These are phyloP conservation scores for Falco concolor DNA, from an alignment of 2,797 vertebrate genomes.

Conservation along the genomic window DNA sequence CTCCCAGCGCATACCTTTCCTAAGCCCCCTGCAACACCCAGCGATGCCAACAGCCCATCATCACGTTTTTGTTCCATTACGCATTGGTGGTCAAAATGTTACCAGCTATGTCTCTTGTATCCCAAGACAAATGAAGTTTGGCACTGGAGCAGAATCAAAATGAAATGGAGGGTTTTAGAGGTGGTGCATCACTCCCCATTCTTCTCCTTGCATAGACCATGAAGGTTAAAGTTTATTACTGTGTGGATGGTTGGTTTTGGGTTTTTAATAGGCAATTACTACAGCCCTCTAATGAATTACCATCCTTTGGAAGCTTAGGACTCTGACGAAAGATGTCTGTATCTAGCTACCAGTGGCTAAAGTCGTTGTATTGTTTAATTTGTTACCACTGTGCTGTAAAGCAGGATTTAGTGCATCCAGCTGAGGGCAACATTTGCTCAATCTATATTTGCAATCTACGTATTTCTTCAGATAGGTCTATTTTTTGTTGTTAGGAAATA, in stretches of 20 bases:
- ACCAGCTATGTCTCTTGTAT: neutral
- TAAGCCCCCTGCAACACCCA: neutral
- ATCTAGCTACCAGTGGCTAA: neutral
- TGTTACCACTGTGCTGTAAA: neutral
- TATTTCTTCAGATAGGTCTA: neutral
- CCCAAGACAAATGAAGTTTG: neutral
- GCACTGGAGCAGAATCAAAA: neutral
- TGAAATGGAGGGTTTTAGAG: neutral
- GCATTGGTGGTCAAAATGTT: neutral
- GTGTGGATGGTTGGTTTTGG: neutral
- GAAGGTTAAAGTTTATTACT: neutral
- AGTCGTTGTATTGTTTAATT: neutral
- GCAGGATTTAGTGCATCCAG: neutral
- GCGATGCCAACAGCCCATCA: neutral
- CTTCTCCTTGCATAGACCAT: neutral
- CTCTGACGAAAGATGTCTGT: neutral
- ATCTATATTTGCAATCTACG: neutral
- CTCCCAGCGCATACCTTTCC: rapidly evolving
- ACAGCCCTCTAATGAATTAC: neutral
- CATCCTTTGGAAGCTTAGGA: neutral
- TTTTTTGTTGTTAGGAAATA: neutral
- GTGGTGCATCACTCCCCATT: neutral
- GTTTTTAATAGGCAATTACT: neutral
- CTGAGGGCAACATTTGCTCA: neutral
- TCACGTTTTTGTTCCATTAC: rapidly evolving